A percentile compares a stretch with the other conserved stretches of the same genome.
These are phyloP conservation scores for Cheirogaleus medius DNA, from an alignment of 2,113 vertebrate genomes.

Conservation along the genomic window DNA sequence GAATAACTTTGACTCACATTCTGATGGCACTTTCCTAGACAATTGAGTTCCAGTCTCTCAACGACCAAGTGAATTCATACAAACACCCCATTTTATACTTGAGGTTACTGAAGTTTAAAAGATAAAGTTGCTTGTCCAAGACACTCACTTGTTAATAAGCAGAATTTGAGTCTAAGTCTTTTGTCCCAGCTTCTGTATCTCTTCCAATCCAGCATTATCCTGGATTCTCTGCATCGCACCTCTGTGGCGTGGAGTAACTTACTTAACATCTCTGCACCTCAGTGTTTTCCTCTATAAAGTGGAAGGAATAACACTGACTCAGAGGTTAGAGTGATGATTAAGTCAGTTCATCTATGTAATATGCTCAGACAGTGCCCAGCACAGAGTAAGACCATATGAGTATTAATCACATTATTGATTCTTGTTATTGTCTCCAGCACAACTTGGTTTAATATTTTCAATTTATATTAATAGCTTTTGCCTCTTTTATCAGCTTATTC, in stretches of 20 bases:
- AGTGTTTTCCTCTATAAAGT: no score
- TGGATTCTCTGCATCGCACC: background rate
- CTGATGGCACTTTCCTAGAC: accelerated
- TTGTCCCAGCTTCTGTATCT: background rate
- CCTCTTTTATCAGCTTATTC: background rate
- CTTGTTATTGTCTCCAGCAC: background rate
- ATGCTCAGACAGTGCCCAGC: background rate
- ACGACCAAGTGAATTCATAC: accelerated
- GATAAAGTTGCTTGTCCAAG: background rate
- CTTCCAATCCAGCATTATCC: accelerated
- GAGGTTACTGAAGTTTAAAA: background rate
- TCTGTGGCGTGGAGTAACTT: background rate
- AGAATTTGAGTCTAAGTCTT: background rate
- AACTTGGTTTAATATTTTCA: background rate
- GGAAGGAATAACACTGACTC: background rate
- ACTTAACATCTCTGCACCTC: background rate
- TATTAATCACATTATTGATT: no score
- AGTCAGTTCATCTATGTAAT: background rate
- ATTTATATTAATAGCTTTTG: background rate
- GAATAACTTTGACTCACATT: background rate
- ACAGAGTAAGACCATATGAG: accelerated
- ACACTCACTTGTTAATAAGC: background rate
- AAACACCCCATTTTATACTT: accelerated
- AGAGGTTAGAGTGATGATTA: background rate
- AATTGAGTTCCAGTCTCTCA: background rate